These are phyloP conservation scores for Oncorhynchus masou DNA, from an alignment of 2,113 vertebrate genomes.

Conservation along the genomic window DNA sequence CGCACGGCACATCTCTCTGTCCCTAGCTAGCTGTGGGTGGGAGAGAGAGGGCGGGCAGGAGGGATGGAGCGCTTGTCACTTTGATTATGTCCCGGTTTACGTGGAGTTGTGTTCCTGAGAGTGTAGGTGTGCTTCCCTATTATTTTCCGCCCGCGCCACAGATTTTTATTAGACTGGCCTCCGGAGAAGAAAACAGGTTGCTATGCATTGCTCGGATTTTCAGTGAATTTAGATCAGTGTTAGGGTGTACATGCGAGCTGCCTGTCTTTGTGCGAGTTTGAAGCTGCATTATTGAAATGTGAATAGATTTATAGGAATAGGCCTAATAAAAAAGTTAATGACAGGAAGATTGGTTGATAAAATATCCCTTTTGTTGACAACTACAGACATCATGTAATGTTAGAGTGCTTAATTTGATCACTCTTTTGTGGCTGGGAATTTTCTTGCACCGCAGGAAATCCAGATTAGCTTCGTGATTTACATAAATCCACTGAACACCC, in stretches of 20 bases:
- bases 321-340: no score
- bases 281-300: neutral
- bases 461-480: no score
- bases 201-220: neutral
- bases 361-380: no score
- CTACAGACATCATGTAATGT: no score
- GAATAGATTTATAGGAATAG: no score
- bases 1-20: constrained; percentile 38
- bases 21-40: constrained; percentile 26
- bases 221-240: neutral
- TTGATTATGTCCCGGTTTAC: constrained; percentile 63
- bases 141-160: constrained; percentile 25
- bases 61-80: constrained; percentile 30
- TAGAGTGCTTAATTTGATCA: neutral
- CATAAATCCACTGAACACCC: no score
- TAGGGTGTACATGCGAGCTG: no score
- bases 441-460: no score
- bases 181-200: neutral
- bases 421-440: no score
- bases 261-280: neutral
- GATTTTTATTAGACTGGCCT: neutral
- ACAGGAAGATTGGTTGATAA: no score
- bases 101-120: constrained; percentile 56
- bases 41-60: neutral
- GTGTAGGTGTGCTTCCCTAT: constrained; percentile 43